Percentiles rank a stretch among this genome's conserved stretches.
Conservation (phyloP, 2,888 invertebrate species). For the Entomobrya proxima region DNA sequence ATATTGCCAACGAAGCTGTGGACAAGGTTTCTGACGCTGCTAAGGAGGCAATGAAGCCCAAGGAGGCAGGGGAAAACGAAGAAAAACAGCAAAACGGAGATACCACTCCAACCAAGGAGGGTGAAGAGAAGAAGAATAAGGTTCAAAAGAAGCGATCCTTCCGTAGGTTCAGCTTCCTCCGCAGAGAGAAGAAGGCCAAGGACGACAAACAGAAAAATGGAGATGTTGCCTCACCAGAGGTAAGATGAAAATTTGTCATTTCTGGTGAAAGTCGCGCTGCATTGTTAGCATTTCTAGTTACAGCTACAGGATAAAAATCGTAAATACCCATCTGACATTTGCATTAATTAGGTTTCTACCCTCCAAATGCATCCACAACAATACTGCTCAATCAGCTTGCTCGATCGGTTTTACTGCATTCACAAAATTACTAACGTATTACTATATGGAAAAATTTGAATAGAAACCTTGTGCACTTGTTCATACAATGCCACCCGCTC, state of each 20-base stretch:
- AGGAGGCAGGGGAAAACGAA: conserved; percentile 30
- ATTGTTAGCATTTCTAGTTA: too few relatives aligned
- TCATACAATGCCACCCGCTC: not conserved
- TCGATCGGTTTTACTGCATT: not conserved
- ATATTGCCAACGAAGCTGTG: conserved; percentile 69
- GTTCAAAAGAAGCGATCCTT: conserved; percentile 73
- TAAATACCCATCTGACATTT: not conserved
- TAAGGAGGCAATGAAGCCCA: conserved; percentile 69
- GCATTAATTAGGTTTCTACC: not conserved
- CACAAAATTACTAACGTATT: not conserved
- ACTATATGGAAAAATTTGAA: not conserved
- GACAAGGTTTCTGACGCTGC: conserved; percentile 72
- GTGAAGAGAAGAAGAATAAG: conserved; percentile 73
- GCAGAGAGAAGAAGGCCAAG: conserved; percentile 74
- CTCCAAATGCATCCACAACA: not conserved
- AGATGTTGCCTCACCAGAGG: conserved; percentile 73
- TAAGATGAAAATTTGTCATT: conserved; percentile 48
- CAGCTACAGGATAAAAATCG: not conserved
- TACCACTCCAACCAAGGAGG: conserved; percentile 68
- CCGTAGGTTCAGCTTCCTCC: conserved; percentile 74
- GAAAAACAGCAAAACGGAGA: conserved; percentile 33
- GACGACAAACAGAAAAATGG: conserved; percentile 74
- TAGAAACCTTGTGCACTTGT: not conserved
- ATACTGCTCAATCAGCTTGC: not conserved
- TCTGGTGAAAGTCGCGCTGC: not conserved